A percentile compares a stretch with the other conserved stretches of the same genome.
Conservation (phyloP, 2,797 vertebrate species). For the Basileuterus tristriatus region DNA sequence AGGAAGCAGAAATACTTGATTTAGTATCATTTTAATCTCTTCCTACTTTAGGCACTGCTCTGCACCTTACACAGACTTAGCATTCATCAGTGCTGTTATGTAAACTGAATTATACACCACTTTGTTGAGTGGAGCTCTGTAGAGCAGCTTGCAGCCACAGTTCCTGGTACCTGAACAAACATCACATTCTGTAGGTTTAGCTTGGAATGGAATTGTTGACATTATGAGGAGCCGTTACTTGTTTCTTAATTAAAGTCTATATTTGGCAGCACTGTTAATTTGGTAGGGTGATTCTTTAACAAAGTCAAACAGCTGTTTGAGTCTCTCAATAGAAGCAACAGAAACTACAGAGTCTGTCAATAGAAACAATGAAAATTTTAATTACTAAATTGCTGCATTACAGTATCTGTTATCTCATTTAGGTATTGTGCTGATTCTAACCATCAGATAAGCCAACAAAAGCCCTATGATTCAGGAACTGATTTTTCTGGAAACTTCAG, state of each 20-base stretch:
- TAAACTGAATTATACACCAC: neutral
- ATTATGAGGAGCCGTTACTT: neutral
- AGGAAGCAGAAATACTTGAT: neutral
- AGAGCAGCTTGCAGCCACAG: neutral
- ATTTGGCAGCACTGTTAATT: neutral
- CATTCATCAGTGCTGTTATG: neutral
- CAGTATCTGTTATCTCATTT: neutral
- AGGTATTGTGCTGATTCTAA: neutral
- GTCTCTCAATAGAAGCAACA: neutral
- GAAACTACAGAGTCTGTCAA: neutral
- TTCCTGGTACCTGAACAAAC: neutral
- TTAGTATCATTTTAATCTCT: neutral
- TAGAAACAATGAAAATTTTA: neutral
- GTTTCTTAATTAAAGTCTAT: neutral
- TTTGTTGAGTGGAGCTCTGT: neutral
- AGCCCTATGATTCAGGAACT: neutral
- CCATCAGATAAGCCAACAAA: neutral
- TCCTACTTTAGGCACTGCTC: neutral
- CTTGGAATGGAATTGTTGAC: neutral
- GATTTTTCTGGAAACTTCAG: neutral
- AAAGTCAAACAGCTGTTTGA: neutral
- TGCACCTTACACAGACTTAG: neutral
- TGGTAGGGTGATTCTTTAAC: neutral
- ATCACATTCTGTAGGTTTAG: neutral
- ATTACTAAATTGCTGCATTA: neutral